phyloP scores from a whole-genome alignment of 1,140 invertebrate species.

The Megalonaias nervosa region DNA sequence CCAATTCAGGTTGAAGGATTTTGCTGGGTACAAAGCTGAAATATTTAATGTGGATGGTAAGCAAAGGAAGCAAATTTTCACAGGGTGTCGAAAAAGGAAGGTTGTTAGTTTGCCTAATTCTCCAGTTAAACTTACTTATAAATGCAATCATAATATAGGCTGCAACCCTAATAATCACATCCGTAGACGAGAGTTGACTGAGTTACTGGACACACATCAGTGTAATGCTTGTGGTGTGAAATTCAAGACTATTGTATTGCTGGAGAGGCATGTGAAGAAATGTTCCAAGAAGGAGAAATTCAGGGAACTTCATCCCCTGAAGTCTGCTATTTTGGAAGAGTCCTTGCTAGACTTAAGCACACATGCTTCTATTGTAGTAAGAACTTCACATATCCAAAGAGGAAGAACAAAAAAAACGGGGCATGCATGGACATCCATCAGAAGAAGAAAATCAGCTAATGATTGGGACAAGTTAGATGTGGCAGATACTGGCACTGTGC shows the following conservation, averaged over 20 bases:
- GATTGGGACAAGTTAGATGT: neutral
- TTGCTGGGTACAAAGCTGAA: too few relatives aligned
- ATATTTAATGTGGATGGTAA: too few relatives aligned
- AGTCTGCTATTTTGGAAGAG: slow-evolving; percentile 27
- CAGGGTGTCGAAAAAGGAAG: slow-evolving; percentile 27
- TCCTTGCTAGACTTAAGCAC: slow-evolving; percentile 35
- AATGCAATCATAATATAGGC: slow-evolving; percentile 27
- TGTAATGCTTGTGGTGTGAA: slow-evolving; percentile 57
- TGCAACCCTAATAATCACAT: slow-evolving; percentile 62
- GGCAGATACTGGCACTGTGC: neutral
- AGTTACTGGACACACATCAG: slow-evolving; percentile 55
- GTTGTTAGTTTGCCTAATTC: slow-evolving; percentile 29
- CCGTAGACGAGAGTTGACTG: slow-evolving; percentile 52
- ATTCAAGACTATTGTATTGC: slow-evolving; percentile 55
- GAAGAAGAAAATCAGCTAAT: slow-evolving; percentile 30
- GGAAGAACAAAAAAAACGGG: slow-evolving; percentile 35
- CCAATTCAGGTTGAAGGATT: too few relatives aligned
- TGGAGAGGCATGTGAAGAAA: slow-evolving; percentile 60
- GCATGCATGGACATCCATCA: slow-evolving; percentile 43
- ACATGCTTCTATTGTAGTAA: slow-evolving; percentile 57
- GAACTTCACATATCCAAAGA: slow-evolving; percentile 54
- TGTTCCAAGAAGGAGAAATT: slow-evolving; percentile 60
- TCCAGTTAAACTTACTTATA: slow-evolving; percentile 25
- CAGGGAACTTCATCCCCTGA: slow-evolving; percentile 44
- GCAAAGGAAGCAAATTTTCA: slow-evolving; percentile 24